phyloP scores from a whole-genome alignment of 2,888 invertebrate species.

The Acleris literana region DNA sequence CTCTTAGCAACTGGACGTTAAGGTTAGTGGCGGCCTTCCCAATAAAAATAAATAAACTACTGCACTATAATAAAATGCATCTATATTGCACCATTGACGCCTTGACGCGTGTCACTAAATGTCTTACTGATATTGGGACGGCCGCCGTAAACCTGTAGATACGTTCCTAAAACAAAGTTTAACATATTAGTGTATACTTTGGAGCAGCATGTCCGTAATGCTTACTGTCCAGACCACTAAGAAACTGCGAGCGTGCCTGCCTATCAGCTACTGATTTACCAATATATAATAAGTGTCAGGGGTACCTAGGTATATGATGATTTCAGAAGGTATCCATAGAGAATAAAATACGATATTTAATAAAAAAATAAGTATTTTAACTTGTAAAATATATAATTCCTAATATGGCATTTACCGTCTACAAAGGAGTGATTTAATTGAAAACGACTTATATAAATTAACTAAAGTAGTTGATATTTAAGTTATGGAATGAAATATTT shows the following conservation, averaged over 20 bases:
- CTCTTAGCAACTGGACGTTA: no score
- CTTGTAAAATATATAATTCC: conserved; percentile 77
- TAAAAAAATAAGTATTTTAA: conserved; percentile 53
- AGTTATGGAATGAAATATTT: conserved; percentile 61
- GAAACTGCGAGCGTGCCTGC: conserved; percentile 55
- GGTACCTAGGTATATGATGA: conserved; percentile 44
- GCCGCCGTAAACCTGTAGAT: background rate
- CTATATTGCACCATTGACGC: no score
- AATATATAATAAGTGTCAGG: conserved; percentile 59
- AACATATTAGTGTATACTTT: background rate
- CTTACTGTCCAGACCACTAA: conserved; percentile 4
- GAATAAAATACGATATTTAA: conserved; percentile 48
- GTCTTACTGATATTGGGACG: background rate
- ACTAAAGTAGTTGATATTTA: conserved; percentile 69
- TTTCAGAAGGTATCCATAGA: conserved; percentile 56
- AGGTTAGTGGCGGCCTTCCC: no score
- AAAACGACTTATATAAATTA: conserved; percentile 72
- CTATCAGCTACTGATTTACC: conserved; percentile 65
- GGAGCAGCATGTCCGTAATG: no score
- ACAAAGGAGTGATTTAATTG: conserved; percentile 76
- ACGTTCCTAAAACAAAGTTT: background rate
- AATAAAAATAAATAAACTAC: no score
- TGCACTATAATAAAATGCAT: no score
- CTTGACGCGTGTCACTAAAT: no score
- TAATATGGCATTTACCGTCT: conserved; percentile 82